These are phyloP conservation scores for Hypsibius dujardini DNA, from an alignment of 1,140 invertebrate genomes.

Conservation along the genomic window DNA sequence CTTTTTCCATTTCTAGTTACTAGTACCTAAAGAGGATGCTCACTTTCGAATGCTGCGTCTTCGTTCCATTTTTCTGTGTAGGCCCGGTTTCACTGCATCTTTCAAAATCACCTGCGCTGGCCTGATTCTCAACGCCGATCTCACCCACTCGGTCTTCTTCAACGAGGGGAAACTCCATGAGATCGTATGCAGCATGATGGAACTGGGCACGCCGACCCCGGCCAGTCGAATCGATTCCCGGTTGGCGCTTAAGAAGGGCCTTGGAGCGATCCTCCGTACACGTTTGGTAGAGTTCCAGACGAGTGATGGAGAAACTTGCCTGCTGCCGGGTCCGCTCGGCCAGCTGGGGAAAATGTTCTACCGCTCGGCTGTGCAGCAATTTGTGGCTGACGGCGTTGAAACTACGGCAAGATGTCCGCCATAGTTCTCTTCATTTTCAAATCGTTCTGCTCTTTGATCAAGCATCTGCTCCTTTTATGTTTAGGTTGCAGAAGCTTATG, in stretches of 20 bases:
- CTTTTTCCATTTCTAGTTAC: too few relatives aligned
- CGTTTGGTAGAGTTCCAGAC: slow-evolving; percentile 11
- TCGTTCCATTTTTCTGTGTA: background rate
- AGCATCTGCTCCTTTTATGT: too few relatives aligned
- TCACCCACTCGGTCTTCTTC: slow-evolving; percentile 12
- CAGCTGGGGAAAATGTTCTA: background rate
- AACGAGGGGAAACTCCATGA: too few relatives aligned
- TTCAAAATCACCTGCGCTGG: background rate
- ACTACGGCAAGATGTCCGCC: background rate
- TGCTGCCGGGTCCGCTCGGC: too few relatives aligned
- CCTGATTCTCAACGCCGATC: background rate
- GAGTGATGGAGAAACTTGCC: background rate
- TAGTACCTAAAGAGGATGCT: too few relatives aligned
- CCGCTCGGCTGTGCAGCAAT: background rate
- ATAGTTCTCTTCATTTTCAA: too few relatives aligned
- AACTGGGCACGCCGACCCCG: background rate
- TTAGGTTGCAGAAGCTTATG: too few relatives aligned
- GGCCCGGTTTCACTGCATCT: slow-evolving; percentile 2
- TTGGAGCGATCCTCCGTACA: background rate
- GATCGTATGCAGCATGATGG: too few relatives aligned
- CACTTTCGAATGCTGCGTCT: too few relatives aligned
- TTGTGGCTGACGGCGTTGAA: background rate
- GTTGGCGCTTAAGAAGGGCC: background rate
- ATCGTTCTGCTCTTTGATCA: too few relatives aligned
- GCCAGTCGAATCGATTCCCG: background rate